phyloP scores from a whole-genome alignment of 2,113 vertebrate genomes.

The Phalacrocorax pelagicus region DNA sequence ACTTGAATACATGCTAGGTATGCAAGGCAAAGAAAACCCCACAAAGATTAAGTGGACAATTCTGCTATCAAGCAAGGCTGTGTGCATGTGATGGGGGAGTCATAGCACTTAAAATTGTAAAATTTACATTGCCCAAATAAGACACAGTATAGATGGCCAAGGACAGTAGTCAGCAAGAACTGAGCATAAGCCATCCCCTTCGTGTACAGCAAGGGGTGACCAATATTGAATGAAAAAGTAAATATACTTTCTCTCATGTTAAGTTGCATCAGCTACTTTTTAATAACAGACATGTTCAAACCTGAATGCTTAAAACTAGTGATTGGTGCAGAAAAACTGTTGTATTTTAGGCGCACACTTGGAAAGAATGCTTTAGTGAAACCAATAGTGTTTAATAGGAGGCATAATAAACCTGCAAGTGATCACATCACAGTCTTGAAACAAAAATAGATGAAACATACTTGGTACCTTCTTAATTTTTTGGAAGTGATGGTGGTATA shows the following conservation, averaged over 20 bases:
- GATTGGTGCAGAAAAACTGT: background rate
- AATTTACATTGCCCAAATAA: background rate
- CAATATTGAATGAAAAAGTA: background rate
- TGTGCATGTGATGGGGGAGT: background rate
- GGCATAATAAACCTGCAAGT: background rate
- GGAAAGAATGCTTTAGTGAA: background rate
- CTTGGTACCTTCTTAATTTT: no score
- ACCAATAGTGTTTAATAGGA: background rate
- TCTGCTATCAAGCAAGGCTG: background rate
- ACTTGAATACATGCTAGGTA: no score
- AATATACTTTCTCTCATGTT: background rate
- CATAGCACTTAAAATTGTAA: accelerated
- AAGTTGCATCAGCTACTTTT: background rate
- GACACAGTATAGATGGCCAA: background rate
- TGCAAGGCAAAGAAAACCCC: background rate
- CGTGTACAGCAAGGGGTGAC: background rate
- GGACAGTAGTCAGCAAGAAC: background rate
- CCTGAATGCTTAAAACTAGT: background rate
- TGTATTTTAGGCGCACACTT: background rate
- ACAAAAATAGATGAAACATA: background rate
- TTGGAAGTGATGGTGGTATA: no score
- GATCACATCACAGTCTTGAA: background rate
- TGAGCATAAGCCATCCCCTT: background rate
- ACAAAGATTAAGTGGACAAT: background rate
- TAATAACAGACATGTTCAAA: background rate